These are phyloP conservation scores for Proctacanthus coquilletti DNA, from an alignment of 1,140 invertebrate species.

Conservation along the genomic window DNA sequence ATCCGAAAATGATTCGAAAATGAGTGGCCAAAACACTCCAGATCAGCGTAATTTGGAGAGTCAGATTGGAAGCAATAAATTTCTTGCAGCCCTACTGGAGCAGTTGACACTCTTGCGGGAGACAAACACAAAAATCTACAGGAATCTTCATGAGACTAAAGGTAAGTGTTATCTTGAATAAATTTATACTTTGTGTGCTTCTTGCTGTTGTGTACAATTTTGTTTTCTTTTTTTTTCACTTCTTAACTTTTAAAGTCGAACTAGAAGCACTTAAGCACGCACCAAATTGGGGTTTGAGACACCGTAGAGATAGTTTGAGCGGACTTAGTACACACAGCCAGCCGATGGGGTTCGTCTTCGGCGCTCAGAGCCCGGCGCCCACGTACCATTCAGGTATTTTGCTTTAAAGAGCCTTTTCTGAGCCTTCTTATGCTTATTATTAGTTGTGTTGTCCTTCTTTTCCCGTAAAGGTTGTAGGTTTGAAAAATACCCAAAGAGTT, in stretches of 20 bases:
- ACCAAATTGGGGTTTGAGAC: constrained; percentile 27
- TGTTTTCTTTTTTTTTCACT: constrained; percentile 9
- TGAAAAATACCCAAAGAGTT: too few species aligned
- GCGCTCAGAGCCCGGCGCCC: constrained; percentile 29
- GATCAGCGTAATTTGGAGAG: constrained; percentile 13
- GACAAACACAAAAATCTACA: constrained; percentile 30
- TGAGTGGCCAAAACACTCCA: constrained; percentile 25
- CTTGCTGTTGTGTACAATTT: constrained; percentile 8
- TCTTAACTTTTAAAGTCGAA: constrained; percentile 20
- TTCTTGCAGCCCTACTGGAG: constrained; percentile 24
- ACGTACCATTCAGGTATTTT: constrained; percentile 29
- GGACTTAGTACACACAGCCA: constrained; percentile 31
- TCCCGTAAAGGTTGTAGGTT: too few species aligned
- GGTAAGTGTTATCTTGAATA: constrained; percentile 18
- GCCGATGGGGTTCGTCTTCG: constrained; percentile 23
- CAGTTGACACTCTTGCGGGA: constrained; percentile 28
- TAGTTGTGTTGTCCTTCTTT: too few species aligned
- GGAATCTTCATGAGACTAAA: constrained; percentile 29
- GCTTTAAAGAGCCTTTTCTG: too few species aligned
- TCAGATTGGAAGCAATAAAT: constrained; percentile 21
- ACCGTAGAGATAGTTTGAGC: constrained; percentile 33
- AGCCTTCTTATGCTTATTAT: too few species aligned
- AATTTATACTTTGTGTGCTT: constrained; percentile 10
- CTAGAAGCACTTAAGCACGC: constrained; percentile 32
- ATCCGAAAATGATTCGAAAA: constrained; percentile 26